Conservation (phyloP, 1,140 invertebrate genomes). For the Megalopta genalis region DNA sequence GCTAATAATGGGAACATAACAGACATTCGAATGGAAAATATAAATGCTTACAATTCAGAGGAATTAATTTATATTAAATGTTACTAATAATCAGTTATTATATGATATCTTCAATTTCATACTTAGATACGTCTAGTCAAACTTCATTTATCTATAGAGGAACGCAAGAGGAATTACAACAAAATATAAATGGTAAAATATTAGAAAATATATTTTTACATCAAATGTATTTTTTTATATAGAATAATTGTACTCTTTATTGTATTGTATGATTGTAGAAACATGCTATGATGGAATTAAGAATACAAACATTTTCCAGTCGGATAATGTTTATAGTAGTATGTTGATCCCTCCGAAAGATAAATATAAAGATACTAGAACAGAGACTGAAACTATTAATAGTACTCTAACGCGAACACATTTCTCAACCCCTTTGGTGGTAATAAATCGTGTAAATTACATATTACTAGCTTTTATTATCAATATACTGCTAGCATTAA, state of each 20-base stretch:
- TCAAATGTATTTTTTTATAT: background rate
- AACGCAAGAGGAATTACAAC: background rate
- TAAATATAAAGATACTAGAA: background rate
- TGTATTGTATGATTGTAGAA: background rate
- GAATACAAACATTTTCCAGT: background rate
- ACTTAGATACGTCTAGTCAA: background rate
- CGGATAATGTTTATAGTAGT: background rate
- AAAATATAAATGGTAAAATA: background rate
- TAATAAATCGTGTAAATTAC: constrained; percentile 56
- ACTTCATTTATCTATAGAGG: background rate
- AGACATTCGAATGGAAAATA: too few species aligned
- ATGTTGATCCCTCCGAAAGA: background rate
- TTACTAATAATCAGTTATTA: background rate
- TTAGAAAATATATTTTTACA: background rate
- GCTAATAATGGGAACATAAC: too few species aligned
- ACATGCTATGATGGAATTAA: background rate
- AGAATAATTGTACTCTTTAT: background rate
- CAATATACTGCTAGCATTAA: constrained; percentile 64
- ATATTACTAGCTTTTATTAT: constrained; percentile 64
- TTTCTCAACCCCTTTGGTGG: constrained; percentile 3
- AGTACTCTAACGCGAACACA: background rate
- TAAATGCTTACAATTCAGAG: too few species aligned
- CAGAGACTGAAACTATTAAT: background rate
- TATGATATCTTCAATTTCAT: background rate
- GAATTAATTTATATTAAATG: background rate